Evolutionary conservation across 2,797 vertebrate species (phyloP).

Genomic region (Vireo griseus): DNA sequence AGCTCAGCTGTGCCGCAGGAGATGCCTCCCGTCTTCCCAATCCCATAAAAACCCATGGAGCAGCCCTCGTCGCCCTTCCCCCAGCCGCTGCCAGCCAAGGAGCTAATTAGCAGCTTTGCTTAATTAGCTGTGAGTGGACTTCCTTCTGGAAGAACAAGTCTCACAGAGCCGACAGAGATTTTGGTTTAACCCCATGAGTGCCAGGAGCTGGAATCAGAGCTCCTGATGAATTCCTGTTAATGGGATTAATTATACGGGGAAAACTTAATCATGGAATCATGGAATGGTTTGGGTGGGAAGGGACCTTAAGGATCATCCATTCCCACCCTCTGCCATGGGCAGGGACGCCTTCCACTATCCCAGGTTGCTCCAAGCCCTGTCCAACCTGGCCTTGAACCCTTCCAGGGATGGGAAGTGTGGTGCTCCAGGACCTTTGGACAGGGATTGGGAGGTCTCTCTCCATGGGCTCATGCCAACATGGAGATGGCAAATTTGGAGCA

Average conservation of each 20-base stretch:
- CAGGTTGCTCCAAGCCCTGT: background rate
- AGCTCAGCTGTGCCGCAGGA: background rate
- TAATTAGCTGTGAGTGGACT: background rate
- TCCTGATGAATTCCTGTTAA: rapidly evolving
- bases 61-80: background rate
- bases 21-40: background rate
- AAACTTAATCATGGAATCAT: rapidly evolving
- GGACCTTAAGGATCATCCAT: background rate
- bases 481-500: background rate
- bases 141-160: background rate
- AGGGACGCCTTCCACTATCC: rapidly evolving
- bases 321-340: background rate
- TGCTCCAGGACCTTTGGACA: background rate
- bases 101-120: background rate
- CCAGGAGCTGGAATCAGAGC: rapidly evolving
- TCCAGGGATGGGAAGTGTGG: background rate
- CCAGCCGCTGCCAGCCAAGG: background rate
- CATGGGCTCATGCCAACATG: rapidly evolving
- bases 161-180: background rate
- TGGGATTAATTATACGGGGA: background rate
- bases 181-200: background rate
- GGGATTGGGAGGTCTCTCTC: background rate
- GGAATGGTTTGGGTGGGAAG: background rate
- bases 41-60: background rate
- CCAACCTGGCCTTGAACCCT: background rate